Evolutionary conservation across 2,113 vertebrate species (phyloP), one percentile per base, ranked within the genome.

Genomic region (Elephas maximus): DNA sequence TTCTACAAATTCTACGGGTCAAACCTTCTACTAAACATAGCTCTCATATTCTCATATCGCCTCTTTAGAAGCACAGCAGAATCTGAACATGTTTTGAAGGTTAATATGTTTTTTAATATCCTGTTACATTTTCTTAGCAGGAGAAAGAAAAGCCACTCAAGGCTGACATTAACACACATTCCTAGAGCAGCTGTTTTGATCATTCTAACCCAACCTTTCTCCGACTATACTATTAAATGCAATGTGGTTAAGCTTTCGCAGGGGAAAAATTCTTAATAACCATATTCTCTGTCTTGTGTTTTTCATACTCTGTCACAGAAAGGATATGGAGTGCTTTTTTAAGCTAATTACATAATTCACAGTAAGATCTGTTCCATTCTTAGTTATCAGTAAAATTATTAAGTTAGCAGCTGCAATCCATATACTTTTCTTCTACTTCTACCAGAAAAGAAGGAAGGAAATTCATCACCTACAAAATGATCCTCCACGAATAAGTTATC

Each of bases 401-500:
- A 98, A 98, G 53, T 0, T 9, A 97, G 90, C 57, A 97, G 93
- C 87, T 97, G 91, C 93, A 98, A 97, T 95, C 82, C 92, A 97
- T 53, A 83, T 93, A 97, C 41, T 81, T 95, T 95, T 71, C 97
- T 95, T 93, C 88, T 95, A 57, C 92, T 96, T 98, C 94, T 98
- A 97, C 88, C 71, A 53, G 93, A 95, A 98, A 98, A 98, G 96
- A 88, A 97, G 78, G 41, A 97, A 98, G 9, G 62, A 98, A 98
- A 98, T 94, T 91, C 94, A 98, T 97, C 97, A 93, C 79, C 97
- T 98, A 97, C 92, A 96, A 98, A 98, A 98, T 95, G 94, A 98
- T 97, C 63, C 96, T 89, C 21, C 76, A 97, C 96, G 98, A 98
- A 98, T 98, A 98, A 98, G 98, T 98, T 98, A 98, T 93, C 92